A percentile compares a stretch with the other conserved stretches of the same genome.
Evolutionary conservation across 92 coral and sea anemone species (phyloP).

Genomic region (Parazoanthus atlanticus): DNA sequence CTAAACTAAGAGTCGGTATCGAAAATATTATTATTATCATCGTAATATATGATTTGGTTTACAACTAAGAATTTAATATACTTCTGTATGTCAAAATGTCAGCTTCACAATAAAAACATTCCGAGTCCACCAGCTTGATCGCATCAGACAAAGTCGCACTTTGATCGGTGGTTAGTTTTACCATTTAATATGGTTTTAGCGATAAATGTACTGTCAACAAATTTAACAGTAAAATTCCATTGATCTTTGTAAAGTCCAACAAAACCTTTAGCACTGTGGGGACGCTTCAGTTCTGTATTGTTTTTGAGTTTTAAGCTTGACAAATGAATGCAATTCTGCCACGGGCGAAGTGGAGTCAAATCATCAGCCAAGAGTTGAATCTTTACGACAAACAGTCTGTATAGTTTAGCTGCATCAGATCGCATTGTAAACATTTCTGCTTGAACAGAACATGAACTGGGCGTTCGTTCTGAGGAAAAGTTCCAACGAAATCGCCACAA

Average conservation of each 20-base stretch:
- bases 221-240: not conserved
- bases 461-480: conserved; percentile 3
- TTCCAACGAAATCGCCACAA: conserved; percentile 9
- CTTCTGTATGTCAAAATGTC: not conserved
- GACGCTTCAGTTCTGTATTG: conserved; percentile 17
- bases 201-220: not conserved
- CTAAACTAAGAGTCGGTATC: not conserved
- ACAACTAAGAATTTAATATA: not conserved
- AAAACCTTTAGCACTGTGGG: conserved; percentile 13
- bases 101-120: not conserved
- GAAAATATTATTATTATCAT: too few relatives aligned
- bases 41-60: not conserved
- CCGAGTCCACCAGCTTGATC: not conserved
- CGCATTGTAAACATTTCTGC: conserved; percentile 1
- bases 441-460: not conserved
- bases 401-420: not conserved
- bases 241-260: not conserved
- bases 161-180: not conserved
- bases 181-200: not conserved
- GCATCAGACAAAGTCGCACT: not conserved
- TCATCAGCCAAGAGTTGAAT: conserved; percentile 4
- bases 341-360: not conserved
- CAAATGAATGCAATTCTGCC: not conserved
- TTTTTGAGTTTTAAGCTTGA: not conserved
- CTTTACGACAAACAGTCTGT: not conserved